phyloP scores from a whole-genome alignment of 35 echinoderm and acorn worm genomes.

The Ptychodera flava region DNA sequence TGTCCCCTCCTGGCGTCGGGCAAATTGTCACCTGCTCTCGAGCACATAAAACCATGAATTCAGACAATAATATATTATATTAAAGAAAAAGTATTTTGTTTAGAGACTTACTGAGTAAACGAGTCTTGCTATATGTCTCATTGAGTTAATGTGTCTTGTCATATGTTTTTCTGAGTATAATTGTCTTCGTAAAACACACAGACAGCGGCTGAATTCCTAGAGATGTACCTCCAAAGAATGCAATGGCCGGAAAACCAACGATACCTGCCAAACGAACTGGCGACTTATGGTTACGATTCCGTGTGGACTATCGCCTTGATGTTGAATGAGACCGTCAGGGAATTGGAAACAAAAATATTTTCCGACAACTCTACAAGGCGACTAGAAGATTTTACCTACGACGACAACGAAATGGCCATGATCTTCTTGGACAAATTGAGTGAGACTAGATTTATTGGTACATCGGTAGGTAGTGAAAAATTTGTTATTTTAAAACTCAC shows the following conservation, averaged over 20 bases:
- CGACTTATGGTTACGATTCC: constrained; percentile 67
- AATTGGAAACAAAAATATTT: constrained; percentile 31
- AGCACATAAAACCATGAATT: no score
- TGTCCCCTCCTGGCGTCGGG: no score
- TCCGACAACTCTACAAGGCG: background rate
- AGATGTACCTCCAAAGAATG: background rate
- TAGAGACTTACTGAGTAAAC: no score
- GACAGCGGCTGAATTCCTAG: background rate
- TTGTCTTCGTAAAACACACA: no score
- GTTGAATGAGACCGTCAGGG: constrained; percentile 23
- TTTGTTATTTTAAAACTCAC: no score
- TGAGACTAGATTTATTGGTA: constrained; percentile 21
- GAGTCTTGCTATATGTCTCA: no score
- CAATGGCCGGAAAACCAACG: constrained; percentile 14
- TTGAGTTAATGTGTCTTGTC: no score
- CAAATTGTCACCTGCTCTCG: no score
- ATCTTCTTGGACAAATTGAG: constrained; percentile 24
- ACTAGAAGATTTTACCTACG: constrained; percentile 41
- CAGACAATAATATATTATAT: no score
- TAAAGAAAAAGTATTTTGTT: no score
- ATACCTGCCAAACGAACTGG: constrained; percentile 36
- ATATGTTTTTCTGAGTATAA: no score
- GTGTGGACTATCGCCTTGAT: constrained; percentile 70
- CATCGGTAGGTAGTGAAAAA: constrained; percentile 19
- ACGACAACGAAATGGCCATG: constrained; percentile 34